phyloP scores from a whole-genome alignment of 2,888 invertebrate genomes.

The Andrena flavipes region DNA sequence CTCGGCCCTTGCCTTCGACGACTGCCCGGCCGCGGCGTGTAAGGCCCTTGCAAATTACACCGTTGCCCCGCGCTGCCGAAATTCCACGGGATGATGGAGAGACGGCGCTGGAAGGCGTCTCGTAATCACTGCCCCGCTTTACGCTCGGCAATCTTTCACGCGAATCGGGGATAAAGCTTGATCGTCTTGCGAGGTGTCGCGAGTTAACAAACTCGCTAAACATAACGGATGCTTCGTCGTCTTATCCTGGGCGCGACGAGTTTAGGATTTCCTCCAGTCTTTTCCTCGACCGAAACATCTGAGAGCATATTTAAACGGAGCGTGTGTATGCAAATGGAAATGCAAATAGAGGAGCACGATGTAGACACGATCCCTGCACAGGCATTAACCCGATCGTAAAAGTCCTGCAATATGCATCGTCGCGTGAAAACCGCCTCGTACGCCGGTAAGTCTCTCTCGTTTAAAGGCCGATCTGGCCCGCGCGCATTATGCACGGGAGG shows the following conservation, averaged over 20 bases:
- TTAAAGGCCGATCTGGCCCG: slow-evolving; percentile 46
- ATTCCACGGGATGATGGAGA: slow-evolving; percentile 37
- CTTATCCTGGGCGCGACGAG: too few relatives aligned
- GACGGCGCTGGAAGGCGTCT: not conserved
- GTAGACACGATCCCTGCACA: slow-evolving; percentile 22
- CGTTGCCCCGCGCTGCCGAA: slow-evolving; percentile 41
- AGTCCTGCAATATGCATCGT: slow-evolving; percentile 49
- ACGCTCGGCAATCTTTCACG: slow-evolving; percentile 36
- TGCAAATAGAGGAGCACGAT: slow-evolving; percentile 28
- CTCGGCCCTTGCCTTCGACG: slow-evolving; percentile 67
- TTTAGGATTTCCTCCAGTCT: too few relatives aligned
- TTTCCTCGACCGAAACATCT: too few relatives aligned
- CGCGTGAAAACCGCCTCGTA: slow-evolving; percentile 60
- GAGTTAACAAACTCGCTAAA: not conserved
- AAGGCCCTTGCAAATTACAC: slow-evolving; percentile 62
- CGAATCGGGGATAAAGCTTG: not conserved
- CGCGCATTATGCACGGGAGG: not conserved
- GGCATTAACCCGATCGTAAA: slow-evolving; percentile 38
- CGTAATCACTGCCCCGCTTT: slow-evolving; percentile 4
- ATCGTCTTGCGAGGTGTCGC: not conserved
- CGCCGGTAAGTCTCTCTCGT: slow-evolving; percentile 16
- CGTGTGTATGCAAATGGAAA: slow-evolving; percentile 47
- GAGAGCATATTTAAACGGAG: not conserved
- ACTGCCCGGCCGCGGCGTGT: slow-evolving; percentile 17
- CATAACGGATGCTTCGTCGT: not conserved